Percentiles rank a stretch among this genome's conserved stretches.
Conservation (phyloP, 2,797 vertebrate genomes). For the Sardinella longiceps region DNA sequence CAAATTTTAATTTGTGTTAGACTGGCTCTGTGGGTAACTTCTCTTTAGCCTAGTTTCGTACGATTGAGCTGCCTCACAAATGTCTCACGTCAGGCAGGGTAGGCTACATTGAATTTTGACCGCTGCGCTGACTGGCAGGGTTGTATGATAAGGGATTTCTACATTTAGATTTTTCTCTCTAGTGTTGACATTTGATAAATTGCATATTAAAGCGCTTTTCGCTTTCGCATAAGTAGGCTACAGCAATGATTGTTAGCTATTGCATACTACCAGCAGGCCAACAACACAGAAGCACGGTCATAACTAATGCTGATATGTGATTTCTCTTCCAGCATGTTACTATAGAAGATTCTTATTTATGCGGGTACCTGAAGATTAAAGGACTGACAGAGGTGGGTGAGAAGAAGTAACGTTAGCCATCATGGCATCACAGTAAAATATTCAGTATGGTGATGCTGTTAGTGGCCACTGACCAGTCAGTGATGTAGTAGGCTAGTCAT, state of each 20-base stretch:
- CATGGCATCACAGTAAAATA: neutral
- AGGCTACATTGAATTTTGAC: neutral
- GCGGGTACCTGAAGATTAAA: conserved; percentile 98
- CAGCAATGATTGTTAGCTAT: neutral
- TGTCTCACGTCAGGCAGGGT: neutral
- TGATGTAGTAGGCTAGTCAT: neutral
- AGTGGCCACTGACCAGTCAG: neutral
- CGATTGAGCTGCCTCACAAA: neutral
- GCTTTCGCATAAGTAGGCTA: neutral
- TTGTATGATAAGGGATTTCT: neutral
- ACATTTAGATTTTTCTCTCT: neutral
- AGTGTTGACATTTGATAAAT: neutral
- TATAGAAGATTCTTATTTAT: conserved; percentile 93
- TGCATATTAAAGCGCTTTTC: neutral
- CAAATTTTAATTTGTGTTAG: conserved; percentile 46
- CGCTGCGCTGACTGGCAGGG: neutral
- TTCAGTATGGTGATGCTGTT: neutral
- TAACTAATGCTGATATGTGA: conserved; percentile 62
- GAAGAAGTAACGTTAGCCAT: neutral
- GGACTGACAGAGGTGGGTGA: conserved; percentile 97
- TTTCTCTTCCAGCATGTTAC: conserved; percentile 90
- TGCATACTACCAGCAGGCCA: neutral
- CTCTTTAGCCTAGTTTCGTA: conserved; percentile 65
- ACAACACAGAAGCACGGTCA: neutral
- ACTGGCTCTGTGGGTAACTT: conserved; percentile 91